Evolutionary conservation across 2,888 invertebrate genomes (phyloP), one percentile per base, ranked within the genome.

Genomic region (Liopterus haemorrhoidalis): DNA sequence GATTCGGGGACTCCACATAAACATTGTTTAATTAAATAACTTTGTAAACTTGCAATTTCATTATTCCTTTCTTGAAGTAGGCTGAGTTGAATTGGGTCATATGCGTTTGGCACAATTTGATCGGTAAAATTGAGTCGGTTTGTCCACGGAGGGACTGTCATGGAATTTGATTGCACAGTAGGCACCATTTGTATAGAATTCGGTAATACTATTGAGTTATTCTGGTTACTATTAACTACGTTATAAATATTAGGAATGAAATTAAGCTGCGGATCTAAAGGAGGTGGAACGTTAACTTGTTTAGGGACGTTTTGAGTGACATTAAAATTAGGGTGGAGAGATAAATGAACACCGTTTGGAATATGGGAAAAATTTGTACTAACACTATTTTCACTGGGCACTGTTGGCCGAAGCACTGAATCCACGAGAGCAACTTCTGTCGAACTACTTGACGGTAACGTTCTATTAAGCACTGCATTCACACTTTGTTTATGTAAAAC

Each of bases 1-100:
- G 76, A 75, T 58, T 87, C 86, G 15, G 84, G 76, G 49, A 85
- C 76, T 18, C 79, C 78, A 67, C 89, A 89, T 49, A 89, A 70
- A 63, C 89, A 89, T 63, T 87, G 87, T 37, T 79, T 79, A 30
- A 85, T 76, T 33, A 89, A 69, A 38, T 75, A 76, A 57, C 74
- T 75, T 61, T 84, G 83, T 38, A 85, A 70, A 48, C 72, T 67
- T 50, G 77, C 72, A 31, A 80, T 65, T 51, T 79, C 76, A 55
- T 56, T 73, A 56, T 28, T 73, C 54, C 59, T 69, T 69, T 44
- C 30, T 2, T 12, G 14, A 19, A 14, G 22, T n/a, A 21, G 22
- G 15, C 16, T 14, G n/a, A n/a, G n/a, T 24, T 41, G 24, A 2
- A 16, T 4, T 5, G 24, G 31, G 11, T 31, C 31, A 32, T 21